Evolutionary conservation across 1,140 invertebrate species (phyloP).

Genomic region (Listronotus bonariensis): DNA sequence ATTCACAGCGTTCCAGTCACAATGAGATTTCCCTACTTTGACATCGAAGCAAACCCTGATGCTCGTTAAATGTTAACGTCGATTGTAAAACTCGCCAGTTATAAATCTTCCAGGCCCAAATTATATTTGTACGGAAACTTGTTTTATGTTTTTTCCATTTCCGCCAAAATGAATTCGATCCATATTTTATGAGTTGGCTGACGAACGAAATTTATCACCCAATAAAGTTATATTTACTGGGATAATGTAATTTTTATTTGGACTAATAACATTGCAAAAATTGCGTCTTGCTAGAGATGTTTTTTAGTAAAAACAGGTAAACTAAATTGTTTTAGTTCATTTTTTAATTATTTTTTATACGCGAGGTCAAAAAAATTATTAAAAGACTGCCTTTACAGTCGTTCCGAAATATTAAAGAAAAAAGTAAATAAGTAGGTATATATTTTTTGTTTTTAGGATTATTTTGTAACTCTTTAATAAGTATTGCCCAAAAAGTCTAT

Average conservation of each 20-base stretch:
- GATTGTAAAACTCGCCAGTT: constrained; percentile 51
- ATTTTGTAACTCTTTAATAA: no score
- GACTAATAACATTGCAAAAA: constrained; percentile 1
- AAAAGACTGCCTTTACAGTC: no score
- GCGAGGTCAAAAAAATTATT: no score
- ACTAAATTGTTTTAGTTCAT: no score
- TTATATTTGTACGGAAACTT: constrained; percentile 51
- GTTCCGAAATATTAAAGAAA: no score
- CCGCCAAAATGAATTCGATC: constrained; percentile 44
- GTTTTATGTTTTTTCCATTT: constrained; percentile 47
- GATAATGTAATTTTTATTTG: constrained; percentile 15
- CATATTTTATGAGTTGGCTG: constrained; percentile 48
- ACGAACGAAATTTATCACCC: constrained; percentile 43
- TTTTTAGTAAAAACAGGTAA: no score
- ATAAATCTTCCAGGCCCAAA: constrained; percentile 49
- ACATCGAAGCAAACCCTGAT: constrained; percentile 20
- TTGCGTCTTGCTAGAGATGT: no score
- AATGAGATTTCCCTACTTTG: constrained; percentile 45
- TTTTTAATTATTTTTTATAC: no score
- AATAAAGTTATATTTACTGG: constrained; percentile 41
- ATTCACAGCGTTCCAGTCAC: constrained; percentile 33
- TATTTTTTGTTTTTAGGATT: no score
- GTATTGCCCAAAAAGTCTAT: no score
- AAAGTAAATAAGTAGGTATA: no score
- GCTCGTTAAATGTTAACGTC: constrained; percentile 49